A percentile compares a stretch with the other conserved stretches of the same genome.
phyloP scores from a whole-genome alignment of 2,888 invertebrate species.

The Meandrusa payeni region DNA sequence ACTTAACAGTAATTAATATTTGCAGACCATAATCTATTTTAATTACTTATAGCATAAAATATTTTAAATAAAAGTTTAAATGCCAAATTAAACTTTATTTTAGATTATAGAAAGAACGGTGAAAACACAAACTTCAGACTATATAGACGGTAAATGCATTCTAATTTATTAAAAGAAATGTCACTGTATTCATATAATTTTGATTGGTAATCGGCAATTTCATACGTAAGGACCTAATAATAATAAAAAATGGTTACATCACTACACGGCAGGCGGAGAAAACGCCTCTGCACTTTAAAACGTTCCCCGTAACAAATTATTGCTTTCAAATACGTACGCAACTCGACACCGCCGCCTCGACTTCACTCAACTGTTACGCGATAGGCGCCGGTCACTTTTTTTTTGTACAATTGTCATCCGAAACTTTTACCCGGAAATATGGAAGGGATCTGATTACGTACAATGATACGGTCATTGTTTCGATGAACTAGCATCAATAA shows the following conservation, averaged over 20 bases:
- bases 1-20: too few species aligned
- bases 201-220: too few species aligned
- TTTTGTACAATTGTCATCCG: conserved; percentile 8
- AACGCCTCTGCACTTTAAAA: conserved; percentile 5
- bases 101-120: too few species aligned
- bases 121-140: too few species aligned
- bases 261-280: neutral
- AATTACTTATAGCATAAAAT: too few species aligned
- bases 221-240: neutral
- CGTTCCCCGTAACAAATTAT: conserved; percentile 9
- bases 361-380: neutral
- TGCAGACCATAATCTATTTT: too few species aligned
- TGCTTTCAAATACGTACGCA: conserved; percentile 8
- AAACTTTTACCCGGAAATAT: conserved; percentile 18
- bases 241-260: neutral
- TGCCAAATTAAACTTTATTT: too few species aligned
- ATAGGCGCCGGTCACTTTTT: conserved; percentile 13
- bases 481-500: conserved; percentile 1
- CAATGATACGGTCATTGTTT: conserved; percentile 4
- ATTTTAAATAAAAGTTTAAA: too few species aligned
- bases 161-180: too few species aligned
- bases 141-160: too few species aligned
- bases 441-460: conserved; percentile 4
- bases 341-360: conserved; percentile 11
- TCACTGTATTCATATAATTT: too few species aligned